Conservation (phyloP, 2,113 vertebrate genomes). For the Centropristis striata region DNA sequence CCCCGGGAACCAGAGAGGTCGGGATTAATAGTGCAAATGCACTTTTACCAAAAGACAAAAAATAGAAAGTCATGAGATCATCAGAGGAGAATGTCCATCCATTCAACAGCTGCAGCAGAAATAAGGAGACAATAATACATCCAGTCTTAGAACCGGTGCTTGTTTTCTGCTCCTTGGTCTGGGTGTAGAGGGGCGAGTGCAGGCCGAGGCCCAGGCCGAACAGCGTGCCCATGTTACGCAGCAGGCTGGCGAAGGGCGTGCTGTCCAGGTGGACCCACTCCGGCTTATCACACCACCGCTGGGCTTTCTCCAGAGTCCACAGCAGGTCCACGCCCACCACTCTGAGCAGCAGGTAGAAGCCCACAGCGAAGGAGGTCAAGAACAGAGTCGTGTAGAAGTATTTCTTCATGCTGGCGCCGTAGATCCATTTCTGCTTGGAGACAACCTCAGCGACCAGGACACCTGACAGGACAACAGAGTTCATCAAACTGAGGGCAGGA, state of each 20-base stretch:
- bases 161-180: slow-evolving; percentile 84
- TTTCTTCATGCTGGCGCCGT: slow-evolving; percentile 87
- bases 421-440: slow-evolving; percentile 87
- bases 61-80: slow-evolving; percentile 87
- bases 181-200: slow-evolving; percentile 89
- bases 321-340: slow-evolving; percentile 92
- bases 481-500: not conserved
- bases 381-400: slow-evolving; percentile 90
- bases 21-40: slow-evolving; percentile 87
- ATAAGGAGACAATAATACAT: slow-evolving; percentile 84
- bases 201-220: slow-evolving; percentile 95
- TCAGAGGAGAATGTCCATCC: slow-evolving; percentile 88
- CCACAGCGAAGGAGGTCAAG: slow-evolving; percentile 91
- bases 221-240: slow-evolving; percentile 95
- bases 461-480: slow-evolving; percentile 81
- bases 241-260: slow-evolving; percentile 95
- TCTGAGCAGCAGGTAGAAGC: slow-evolving; percentile 92
- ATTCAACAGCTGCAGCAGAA: slow-evolving; percentile 90
- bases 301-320: slow-evolving; percentile 95
- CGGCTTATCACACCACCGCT: slow-evolving; percentile 88
- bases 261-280: slow-evolving; percentile 96
- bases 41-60: slow-evolving; percentile 93
- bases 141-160: slow-evolving; percentile 79
- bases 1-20: slow-evolving; percentile 73
- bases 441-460: slow-evolving; percentile 91